Conservation (phyloP, 2,113 vertebrate genomes). For the Psammodynastes pulverulentus region DNA sequence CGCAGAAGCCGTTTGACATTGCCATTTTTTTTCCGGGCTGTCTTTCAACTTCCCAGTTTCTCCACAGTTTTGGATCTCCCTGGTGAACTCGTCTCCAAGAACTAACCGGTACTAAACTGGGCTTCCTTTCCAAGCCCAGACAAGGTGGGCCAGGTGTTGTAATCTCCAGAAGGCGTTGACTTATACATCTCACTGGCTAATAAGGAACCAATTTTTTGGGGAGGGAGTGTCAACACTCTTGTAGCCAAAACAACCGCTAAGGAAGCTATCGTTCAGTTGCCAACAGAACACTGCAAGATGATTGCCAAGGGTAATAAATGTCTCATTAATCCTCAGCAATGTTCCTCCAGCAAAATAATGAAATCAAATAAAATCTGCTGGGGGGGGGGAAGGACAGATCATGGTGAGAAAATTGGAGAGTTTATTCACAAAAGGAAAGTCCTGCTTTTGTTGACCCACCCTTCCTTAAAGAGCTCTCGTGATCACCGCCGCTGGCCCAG, state of each 20-base stretch:
- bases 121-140: neutral
- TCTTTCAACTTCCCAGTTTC: neutral
- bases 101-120: neutral
- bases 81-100: neutral
- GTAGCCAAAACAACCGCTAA: neutral
- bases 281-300: neutral
- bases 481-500: constrained; percentile 25
- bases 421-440: constrained; percentile 41
- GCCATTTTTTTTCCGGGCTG: neutral
- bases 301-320: neutral
- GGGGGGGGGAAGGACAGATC: neutral
- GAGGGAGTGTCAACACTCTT: neutral
- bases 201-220: neutral
- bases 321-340: neutral
- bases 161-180: neutral
- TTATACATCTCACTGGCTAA: neutral
- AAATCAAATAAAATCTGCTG: neutral
- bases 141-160: neutral
- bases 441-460: constrained; percentile 42
- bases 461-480: constrained; percentile 35
- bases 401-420: constrained; percentile 13
- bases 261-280: neutral
- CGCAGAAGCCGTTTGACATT: neutral
- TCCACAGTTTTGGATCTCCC: neutral
- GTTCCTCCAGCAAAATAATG: neutral